Evolutionary conservation across 2,113 vertebrate genomes (phyloP), one percentile per base, ranked within the genome.

Genomic region (Zosterops lateralis): DNA sequence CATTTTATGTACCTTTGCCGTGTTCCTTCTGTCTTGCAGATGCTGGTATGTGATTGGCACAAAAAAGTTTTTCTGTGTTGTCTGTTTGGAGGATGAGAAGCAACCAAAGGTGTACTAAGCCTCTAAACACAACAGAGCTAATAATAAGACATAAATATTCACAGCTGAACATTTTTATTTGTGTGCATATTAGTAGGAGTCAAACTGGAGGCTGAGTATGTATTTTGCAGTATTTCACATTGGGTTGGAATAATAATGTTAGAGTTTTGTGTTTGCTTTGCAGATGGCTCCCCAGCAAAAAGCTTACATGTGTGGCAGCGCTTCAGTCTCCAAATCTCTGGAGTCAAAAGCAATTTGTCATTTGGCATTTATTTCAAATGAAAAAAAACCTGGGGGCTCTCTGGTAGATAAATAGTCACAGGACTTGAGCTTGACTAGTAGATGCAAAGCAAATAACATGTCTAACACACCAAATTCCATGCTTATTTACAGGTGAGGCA

Each of bases 281-380:
- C 84, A 81, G 87, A 70, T 60, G 48, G 44, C 42, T 94, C 54
- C 47, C n/a, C 65, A 81, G 50, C 25, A 87, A 64, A 91, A 90
- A 25, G 6, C 32, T 53, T 70, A 24, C 4, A 29, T 5, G 3
- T 48, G 45, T 51, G 40, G 45, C 60, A 92, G 76, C 53, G 11
- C 32, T 61, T 90, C 0, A 0, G 28, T 79, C 68, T 89, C 80
- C 24, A 5, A 31, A 68, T 29, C 70, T 47, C 73, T 54, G 31
- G 70, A 92, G 54, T 86, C 53, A 78, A 81, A 83, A 93, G n/a
- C 65, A 94, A 90, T 82, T 91, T 0, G 3, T 36, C 51, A 51
- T 77, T 71, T 93, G 84, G 53, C 56, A 90, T 90, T 95, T 78
- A 68, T 94, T 94, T 89, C 45, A 79, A 68, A 91, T 61, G 22